These are phyloP conservation scores for Lagopus muta DNA, from an alignment of 2,113 vertebrate genomes.

Conservation along the genomic window DNA sequence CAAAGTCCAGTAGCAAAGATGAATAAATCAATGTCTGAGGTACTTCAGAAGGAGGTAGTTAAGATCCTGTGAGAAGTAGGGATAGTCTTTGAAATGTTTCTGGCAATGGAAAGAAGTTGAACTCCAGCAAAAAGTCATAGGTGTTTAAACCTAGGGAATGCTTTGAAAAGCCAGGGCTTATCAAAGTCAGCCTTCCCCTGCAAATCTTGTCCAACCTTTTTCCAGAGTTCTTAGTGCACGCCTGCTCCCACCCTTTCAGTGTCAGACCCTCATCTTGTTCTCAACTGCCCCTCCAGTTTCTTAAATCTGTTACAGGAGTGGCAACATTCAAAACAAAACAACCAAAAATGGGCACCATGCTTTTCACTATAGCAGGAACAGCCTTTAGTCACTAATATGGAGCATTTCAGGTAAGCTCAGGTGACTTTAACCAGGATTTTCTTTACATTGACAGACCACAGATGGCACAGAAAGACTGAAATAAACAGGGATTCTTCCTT, in stretches of 20 bases:
- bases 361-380: neutral
- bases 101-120: neutral
- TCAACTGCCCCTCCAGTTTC: neutral
- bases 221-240: neutral
- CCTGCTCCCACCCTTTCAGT: neutral
- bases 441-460: neutral
- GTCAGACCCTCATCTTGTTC: neutral
- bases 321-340: neutral
- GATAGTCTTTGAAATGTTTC: neutral
- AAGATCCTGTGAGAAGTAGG: neutral
- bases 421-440: neutral
- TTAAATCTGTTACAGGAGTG: neutral
- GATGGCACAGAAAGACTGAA: neutral
- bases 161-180: neutral
- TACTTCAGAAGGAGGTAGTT: neutral
- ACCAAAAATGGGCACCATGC: neutral
- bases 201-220: neutral
- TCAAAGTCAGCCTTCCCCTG: neutral
- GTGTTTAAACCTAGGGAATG: neutral
- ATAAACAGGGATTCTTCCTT: neutral
- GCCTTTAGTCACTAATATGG: neutral
- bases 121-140: neutral
- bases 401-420: neutral
- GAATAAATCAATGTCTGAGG: neutral
- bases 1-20: neutral